Conservation (phyloP, 2,888 invertebrate genomes). For the Neoascia interrupta region DNA sequence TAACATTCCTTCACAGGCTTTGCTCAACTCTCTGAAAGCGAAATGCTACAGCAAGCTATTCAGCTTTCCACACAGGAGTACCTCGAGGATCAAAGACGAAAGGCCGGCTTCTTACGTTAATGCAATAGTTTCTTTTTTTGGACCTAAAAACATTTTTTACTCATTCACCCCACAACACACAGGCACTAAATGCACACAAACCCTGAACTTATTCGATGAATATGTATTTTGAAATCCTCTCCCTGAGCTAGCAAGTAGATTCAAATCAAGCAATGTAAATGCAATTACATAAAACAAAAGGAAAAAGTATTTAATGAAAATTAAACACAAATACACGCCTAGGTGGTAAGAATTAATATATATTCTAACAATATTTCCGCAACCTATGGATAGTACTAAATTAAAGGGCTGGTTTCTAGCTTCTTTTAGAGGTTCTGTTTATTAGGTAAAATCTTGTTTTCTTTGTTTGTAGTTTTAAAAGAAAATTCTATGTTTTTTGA, state of each 20-base stretch:
- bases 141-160: constrained; percentile 12
- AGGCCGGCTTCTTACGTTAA: constrained; percentile 67
- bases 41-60: constrained; percentile 79
- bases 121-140: background rate
- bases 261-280: constrained; percentile 36
- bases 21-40: constrained; percentile 76
- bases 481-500: constrained; percentile 31
- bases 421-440: too few species aligned
- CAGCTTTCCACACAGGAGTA: constrained; percentile 79
- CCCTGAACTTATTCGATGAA: constrained; percentile 1
- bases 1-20: constrained; percentile 63
- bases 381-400: constrained; percentile 6
- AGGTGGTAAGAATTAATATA: constrained; percentile 24
- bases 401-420: too few species aligned
- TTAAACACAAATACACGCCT: constrained; percentile 28
- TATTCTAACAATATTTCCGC: constrained; percentile 4
- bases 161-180: background rate
- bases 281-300: constrained; percentile 42
- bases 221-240: background rate
- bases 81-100: constrained; percentile 78
- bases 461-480: constrained; percentile 1
- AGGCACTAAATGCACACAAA: background rate
- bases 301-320: constrained; percentile 6
- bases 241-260: constrained; percentile 30
- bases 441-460: background rate